A percentile compares a stretch with the other conserved stretches of the same genome.
Conservation (phyloP, 2,113 vertebrate genomes). For the Perca flavescens region DNA sequence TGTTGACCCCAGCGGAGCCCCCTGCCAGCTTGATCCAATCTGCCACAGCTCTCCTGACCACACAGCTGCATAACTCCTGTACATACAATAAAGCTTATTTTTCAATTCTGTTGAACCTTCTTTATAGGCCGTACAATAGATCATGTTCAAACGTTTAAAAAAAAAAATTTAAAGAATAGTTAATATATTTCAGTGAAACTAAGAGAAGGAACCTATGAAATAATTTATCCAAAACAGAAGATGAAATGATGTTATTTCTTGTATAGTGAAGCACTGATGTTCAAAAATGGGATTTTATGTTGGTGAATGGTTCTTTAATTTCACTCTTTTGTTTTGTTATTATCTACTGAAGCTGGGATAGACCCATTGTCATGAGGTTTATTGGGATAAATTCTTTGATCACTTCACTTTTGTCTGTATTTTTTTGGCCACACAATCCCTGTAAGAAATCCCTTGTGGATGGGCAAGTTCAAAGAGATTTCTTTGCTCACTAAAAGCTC, state of each 20-base stretch:
- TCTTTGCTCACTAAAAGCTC: slow-evolving; percentile 64
- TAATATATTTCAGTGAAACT: slow-evolving; percentile 85
- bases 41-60: slow-evolving; percentile 69
- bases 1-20: slow-evolving; percentile 54
- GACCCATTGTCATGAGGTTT: slow-evolving; percentile 74
- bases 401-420: slow-evolving; percentile 28
- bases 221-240: slow-evolving; percentile 83
- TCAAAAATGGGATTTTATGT: slow-evolving; percentile 80
- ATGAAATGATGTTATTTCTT: slow-evolving; percentile 84
- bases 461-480: slow-evolving; percentile 65
- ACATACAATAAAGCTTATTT: slow-evolving; percentile 88
- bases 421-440: slow-evolving; percentile 61
- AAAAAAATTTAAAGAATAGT: slow-evolving; percentile 72
- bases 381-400: slow-evolving; percentile 69
- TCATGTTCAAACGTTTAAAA: slow-evolving; percentile 74
- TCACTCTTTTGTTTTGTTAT: slow-evolving; percentile 61
- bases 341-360: slow-evolving; percentile 78
- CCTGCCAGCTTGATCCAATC: slow-evolving; percentile 65
- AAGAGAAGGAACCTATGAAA: slow-evolving; percentile 82
- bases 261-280: slow-evolving; percentile 79
- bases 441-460: slow-evolving; percentile 49
- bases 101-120: slow-evolving; percentile 84
- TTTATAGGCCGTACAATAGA: slow-evolving; percentile 82
- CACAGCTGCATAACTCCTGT: slow-evolving; percentile 80
- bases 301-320: slow-evolving; percentile 65